A percentile compares a stretch with the other conserved stretches of the same genome.
Evolutionary conservation across 1,140 invertebrate genomes (phyloP).

Genomic region (Pseudachorutes palmiensis): DNA sequence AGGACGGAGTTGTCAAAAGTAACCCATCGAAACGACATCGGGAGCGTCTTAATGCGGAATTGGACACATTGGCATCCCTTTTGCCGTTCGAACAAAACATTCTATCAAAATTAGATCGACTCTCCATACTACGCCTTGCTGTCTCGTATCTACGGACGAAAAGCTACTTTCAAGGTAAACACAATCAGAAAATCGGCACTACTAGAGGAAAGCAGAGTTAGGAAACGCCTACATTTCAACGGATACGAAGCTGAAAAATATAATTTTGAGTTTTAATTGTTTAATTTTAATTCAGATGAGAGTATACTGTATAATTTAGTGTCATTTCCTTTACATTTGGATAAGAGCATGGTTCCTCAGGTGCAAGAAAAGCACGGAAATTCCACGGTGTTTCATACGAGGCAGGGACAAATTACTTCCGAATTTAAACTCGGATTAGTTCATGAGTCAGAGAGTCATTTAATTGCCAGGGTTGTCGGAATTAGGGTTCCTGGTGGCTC

Average conservation of each 20-base stretch:
- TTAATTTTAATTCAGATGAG: too few relatives aligned
- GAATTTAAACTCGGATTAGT: neutral
- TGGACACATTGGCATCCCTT: conserved; percentile 94
- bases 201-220: too few relatives aligned
- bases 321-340: neutral
- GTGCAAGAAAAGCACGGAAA: too few relatives aligned
- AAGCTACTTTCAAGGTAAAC: conserved; percentile 98
- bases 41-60: conserved; percentile 92
- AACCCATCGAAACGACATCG: conserved; percentile 97
- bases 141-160: conserved; percentile 97
- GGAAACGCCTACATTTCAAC: too few relatives aligned
- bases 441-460: neutral
- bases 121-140: conserved; percentile 91
- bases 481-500: too few relatives aligned
- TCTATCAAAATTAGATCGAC: conserved; percentile 92
- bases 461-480: too few relatives aligned
- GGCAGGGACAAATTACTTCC: neutral
- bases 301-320: neutral
- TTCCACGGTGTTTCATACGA: too few relatives aligned
- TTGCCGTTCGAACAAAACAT: conserved; percentile 98
- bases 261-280: too few relatives aligned
- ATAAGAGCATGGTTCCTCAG: neutral
- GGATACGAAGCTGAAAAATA: neutral
- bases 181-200: too few relatives aligned
- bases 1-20: conserved; percentile 94